Evolutionary conservation across 2,797 vertebrate species (phyloP).

Genomic region (Amniataba percoides): DNA sequence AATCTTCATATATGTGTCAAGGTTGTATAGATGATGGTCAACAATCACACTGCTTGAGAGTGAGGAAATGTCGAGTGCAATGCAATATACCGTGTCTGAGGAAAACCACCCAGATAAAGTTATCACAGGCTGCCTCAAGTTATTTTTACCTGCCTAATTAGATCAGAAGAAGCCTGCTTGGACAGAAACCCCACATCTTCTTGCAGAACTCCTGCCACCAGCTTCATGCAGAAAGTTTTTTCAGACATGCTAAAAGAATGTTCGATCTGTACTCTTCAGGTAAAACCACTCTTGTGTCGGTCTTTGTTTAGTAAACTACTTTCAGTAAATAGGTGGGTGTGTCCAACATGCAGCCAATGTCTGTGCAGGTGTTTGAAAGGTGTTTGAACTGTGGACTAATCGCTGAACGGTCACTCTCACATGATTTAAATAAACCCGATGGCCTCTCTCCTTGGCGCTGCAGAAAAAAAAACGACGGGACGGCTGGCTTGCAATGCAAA

Average conservation of each 20-base stretch:
- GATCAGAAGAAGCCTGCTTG: neutral
- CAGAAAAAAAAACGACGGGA: constrained; percentile 3
- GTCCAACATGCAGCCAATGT: neutral
- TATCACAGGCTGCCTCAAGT: neutral
- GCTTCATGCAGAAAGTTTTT: constrained; percentile 3
- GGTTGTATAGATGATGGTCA: neutral
- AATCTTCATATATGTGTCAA: neutral
- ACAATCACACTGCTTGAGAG: no score
- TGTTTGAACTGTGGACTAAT: neutral
- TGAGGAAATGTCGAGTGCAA: neutral
- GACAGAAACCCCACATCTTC: neutral
- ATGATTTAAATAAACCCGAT: constrained; percentile 44
- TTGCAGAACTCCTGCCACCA: neutral
- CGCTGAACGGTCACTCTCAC: constrained; percentile 20
- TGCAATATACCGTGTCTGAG: neutral
- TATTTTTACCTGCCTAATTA: neutral
- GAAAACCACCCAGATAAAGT: neutral
- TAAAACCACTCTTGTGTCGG: constrained; percentile 10
- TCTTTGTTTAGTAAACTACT: neutral
- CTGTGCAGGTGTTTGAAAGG: constrained; percentile 6
- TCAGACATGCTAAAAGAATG: neutral
- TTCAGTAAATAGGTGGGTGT: neutral
- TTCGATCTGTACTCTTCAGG: neutral
- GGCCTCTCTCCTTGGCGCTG: constrained; percentile 29
- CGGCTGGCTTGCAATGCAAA: constrained; percentile 51